Evolutionary conservation across 2,113 vertebrate genomes (phyloP).

Genomic region (Actenoides hombroni): DNA sequence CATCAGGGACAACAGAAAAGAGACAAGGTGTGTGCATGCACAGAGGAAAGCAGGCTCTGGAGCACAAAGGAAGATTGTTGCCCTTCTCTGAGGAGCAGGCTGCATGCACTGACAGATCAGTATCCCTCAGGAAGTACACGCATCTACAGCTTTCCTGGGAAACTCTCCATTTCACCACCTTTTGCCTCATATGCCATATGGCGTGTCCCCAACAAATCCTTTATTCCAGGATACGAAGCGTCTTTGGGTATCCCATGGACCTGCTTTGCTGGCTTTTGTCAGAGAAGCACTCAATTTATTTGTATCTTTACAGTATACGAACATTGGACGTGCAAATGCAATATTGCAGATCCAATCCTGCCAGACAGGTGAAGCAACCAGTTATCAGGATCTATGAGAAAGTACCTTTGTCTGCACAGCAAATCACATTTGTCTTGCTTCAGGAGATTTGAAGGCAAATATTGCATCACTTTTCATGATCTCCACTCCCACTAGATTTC

Average conservation of each 20-base stretch:
- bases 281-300: neutral
- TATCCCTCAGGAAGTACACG: neutral
- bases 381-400: neutral
- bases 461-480: neutral
- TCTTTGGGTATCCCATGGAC: neutral
- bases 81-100: neutral
- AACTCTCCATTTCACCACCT: neutral
- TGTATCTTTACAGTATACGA: neutral
- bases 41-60: neutral
- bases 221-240: neutral
- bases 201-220: neutral
- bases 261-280: neutral
- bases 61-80: neutral
- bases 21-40: neutral
- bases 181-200: neutral
- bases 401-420: neutral
- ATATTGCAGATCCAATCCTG: neutral
- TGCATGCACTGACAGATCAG: neutral
- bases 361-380: neutral
- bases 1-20: neutral
- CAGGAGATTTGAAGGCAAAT: neutral
- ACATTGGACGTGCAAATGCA: accelerated
- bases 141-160: neutral
- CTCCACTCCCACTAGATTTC: neutral
- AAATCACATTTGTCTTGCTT: neutral